Evolutionary conservation across 2,113 vertebrate genomes (phyloP), one percentile per base, ranked within the genome.

Genomic region (Nesoenas mayeri): DNA sequence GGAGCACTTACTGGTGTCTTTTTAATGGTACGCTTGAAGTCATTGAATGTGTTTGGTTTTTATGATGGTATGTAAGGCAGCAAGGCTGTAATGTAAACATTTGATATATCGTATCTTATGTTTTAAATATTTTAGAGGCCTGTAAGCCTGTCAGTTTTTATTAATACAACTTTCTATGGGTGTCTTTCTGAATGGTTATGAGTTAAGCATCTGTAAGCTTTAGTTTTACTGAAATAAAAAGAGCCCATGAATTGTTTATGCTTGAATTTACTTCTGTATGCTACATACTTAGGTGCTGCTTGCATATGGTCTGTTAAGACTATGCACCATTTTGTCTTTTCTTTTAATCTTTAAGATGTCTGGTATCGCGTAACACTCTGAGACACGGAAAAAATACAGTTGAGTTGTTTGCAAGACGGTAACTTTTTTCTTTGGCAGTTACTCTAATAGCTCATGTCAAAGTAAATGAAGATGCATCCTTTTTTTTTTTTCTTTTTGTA

Each of bases 211-310:
- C 62, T 97, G 87, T 94, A 96, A 89, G 47, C 56, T 96, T 97
- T 92, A 82, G 70, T 97, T 97, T 96, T 97, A 88, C 36, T 88
- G 51, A 95, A 98, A 98, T 97, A 97, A 98, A 98, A 89, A 91
- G 28, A 84, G 79, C 57, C 62, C 53, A 11, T 61, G 18, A 88
- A 80, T 70, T 81, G 58, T 87, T 89, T 16, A 34, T 75, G 60
- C 65, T 86, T 73, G 54, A 91, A 24, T 72, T 2, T 10, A 17
- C 54, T 75, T 67, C 38, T 92, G 26, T 75, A 12, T 87, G 69
- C 51, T 80, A 5, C 36, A 9, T 67, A 29, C 38, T 60, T 66
- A 48, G 42, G 28, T 67, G 15, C 50, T 60, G 5, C 40, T 74
- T 75, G 26, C 31, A 10, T 91, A 28, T 56, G 42, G 42, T 34